Evolutionary conservation across 1,140 invertebrate species (phyloP), one percentile per base, ranked within the genome.

Genomic region (Drosophila tsacasi): DNA sequence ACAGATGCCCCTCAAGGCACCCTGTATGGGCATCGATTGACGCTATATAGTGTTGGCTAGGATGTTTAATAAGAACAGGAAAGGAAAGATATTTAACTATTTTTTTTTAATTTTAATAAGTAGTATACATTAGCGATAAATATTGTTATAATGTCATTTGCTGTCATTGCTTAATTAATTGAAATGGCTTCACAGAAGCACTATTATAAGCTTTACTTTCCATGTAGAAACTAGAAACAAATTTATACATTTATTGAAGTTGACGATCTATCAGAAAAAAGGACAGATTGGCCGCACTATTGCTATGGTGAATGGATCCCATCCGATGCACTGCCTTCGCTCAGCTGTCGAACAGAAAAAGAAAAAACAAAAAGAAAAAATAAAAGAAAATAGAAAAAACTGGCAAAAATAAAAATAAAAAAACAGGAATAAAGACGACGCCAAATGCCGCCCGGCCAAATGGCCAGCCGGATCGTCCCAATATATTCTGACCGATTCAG

Each of bases 371-470:
- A 13, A 21, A 17, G 12, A 2, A 50, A 13, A 58, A 58, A 37
- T 8, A 35, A 54, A 10, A 50, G n/a, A 35, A 27, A 61, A 47
- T 9, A 49, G 23, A n/a, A 66, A 72, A 12, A 63, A 39, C 63
- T 25, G 75, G 8, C 40, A 37, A 62, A 62, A 19, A 17, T 1
- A 13, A 15, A 19, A 25, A 25, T 27, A 65, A 35, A 65, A 15
- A n/a, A n/a, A n/a, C n/a, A n/a, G 57, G 21, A 46, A 46, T 17
- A 46, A 69, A 67, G 66, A 69, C 62, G 44, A 40, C 62, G 37
- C 46, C 66, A 81, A 85, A 85, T 86, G 83, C 63, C 81, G 81
- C 54, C 52, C 58, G 81, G 82, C 77, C 82, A 84, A 84, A 83
- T 73, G 75, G 81, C 76, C 80, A 83, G 65, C 64, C 66, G 44